Evolutionary conservation across 1,140 invertebrate species (phyloP).

Genomic region (Drosophila ambigua): DNA sequence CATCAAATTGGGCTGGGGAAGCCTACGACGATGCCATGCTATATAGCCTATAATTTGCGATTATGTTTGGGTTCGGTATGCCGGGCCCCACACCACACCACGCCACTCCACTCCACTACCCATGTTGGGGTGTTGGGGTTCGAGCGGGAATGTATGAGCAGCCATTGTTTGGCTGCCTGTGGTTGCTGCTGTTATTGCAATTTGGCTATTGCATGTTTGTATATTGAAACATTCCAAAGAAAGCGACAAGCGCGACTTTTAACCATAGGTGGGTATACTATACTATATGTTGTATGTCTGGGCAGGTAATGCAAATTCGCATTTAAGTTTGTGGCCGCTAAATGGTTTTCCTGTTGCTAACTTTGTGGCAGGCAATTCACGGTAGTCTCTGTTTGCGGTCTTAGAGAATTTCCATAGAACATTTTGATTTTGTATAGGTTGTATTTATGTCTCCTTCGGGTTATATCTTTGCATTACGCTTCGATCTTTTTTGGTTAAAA

Average conservation of each 20-base stretch:
- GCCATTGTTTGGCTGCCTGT: constrained; percentile 39
- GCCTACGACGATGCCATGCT: constrained; percentile 52
- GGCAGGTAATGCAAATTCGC: constrained; percentile 40
- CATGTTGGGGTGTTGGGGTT: not conserved
- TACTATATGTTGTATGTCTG: constrained; percentile 34
- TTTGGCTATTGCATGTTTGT: constrained; percentile 78
- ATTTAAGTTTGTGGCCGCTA: constrained; percentile 43
- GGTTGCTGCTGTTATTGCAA: constrained; percentile 71
- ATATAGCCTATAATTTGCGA: constrained; percentile 81
- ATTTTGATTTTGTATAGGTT: not conserved
- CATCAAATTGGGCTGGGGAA: constrained; percentile 44
- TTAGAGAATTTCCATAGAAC: not conserved
- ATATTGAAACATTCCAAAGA: constrained; percentile 75
- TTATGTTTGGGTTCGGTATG: constrained; percentile 66
- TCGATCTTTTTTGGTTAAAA: constrained; percentile 15
- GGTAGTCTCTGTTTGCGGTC: not conserved
- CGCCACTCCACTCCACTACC: not conserved
- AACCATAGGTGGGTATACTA: constrained; percentile 30
- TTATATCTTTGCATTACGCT: too few relatives aligned
- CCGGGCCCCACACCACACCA: too few relatives aligned
- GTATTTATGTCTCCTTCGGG: not conserved
- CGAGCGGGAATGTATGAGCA: not conserved
- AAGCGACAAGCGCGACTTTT: constrained; percentile 44
- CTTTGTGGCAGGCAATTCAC: constrained; percentile 21
- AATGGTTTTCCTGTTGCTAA: constrained; percentile 31